phyloP scores from a whole-genome alignment of 2,797 vertebrate genomes.

The Carapus acus region DNA sequence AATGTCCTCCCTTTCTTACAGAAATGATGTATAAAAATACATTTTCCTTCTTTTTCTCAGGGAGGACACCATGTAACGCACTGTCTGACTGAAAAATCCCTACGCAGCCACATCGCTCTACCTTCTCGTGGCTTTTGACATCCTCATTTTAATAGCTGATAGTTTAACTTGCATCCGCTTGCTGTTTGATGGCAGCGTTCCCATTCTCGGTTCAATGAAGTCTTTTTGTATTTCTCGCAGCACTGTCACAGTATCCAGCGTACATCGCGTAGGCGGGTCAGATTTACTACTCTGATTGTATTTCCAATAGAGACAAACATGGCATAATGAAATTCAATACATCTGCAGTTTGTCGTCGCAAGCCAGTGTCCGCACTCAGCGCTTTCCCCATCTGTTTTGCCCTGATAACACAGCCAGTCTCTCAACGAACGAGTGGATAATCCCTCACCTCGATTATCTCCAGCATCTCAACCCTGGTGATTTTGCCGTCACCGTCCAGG shows the following conservation, averaged over 20 bases:
- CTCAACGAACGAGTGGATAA: conserved; percentile 43
- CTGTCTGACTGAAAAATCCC: no score
- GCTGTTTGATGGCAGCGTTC: background rate
- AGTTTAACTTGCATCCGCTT: background rate
- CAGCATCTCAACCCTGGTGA: conserved; percentile 98
- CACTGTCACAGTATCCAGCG: conserved; percentile 16
- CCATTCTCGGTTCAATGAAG: background rate
- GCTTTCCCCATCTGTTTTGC: conserved; percentile 36
- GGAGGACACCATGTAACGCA: no score
- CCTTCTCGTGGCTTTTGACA: no score
- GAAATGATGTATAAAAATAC: background rate
- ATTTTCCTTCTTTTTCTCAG: no score
- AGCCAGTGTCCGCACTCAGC: conserved; percentile 10
- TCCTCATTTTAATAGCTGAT: no score
- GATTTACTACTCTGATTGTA: conserved; percentile 35
- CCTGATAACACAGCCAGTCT: conserved; percentile 32
- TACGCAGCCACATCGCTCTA: no score
- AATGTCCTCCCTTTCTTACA: background rate
- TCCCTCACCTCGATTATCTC: conserved; percentile 96
- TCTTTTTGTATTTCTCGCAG: background rate
- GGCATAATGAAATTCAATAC: conserved; percentile 34
- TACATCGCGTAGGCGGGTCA: conserved; percentile 27
- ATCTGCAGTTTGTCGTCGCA: conserved; percentile 37
- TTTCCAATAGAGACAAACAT: conserved; percentile 32
- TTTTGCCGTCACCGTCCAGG: conserved; percentile 97